Percentiles rank a stretch among this genome's conserved stretches.
These are phyloP conservation scores for Perca flavescens DNA, from an alignment of 2,113 vertebrate species.

Conservation along the genomic window DNA sequence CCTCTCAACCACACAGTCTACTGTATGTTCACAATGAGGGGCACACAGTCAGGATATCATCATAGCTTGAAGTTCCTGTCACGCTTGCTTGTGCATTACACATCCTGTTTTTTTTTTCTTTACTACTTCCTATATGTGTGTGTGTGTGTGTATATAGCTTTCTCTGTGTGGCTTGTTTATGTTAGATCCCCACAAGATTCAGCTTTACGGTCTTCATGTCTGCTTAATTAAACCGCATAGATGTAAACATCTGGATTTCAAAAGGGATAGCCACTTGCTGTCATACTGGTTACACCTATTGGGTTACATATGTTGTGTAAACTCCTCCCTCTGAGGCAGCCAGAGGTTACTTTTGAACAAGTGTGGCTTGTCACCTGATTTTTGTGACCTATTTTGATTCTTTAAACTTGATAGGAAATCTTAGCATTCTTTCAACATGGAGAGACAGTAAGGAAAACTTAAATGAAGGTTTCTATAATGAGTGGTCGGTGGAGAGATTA, in stretches of 20 bases:
- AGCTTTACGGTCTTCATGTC: neutral
- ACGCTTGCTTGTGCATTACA: conserved; percentile 29
- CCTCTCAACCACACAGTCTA: conserved; percentile 1
- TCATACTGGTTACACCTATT: conserved; percentile 58
- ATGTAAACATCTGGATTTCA: conserved; percentile 42
- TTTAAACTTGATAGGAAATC: conserved; percentile 2
- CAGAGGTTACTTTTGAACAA: conserved; percentile 59
- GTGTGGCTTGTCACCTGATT: conserved; percentile 2
- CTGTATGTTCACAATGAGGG: conserved; percentile 24
- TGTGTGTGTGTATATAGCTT: neutral
- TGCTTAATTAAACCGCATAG: conserved; percentile 48
- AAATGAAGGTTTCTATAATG: conserved; percentile 6
- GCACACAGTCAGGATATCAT: conserved; percentile 42
- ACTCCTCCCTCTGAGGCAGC: conserved; percentile 5
- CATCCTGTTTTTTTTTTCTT: conserved; percentile 46
- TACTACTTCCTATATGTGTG: conserved; percentile 41
- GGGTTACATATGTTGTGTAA: conserved; percentile 53
- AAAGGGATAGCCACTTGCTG: conserved; percentile 33
- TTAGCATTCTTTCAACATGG: neutral
- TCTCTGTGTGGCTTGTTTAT: neutral
- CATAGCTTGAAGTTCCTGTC: conserved; percentile 40
- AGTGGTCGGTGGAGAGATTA: neutral
- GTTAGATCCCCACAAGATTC: neutral
- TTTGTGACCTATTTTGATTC: conserved; percentile 3
- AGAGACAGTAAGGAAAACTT: neutral